Evolutionary conservation across 1,140 invertebrate species (phyloP).

Genomic region (Bombus waltoni): DNA sequence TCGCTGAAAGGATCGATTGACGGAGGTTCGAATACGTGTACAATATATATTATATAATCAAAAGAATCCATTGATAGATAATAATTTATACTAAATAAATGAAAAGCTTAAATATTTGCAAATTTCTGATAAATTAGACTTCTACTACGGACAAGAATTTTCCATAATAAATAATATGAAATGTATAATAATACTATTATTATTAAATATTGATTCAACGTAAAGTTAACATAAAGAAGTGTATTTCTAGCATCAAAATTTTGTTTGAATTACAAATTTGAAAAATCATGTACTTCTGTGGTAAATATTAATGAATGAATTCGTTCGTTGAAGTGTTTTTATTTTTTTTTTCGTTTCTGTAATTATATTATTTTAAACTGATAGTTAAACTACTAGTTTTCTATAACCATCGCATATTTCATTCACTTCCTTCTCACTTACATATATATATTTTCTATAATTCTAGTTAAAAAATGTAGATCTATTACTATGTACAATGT

Average conservation of each 20-base stretch:
- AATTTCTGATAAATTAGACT: background rate
- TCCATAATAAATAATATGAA: background rate
- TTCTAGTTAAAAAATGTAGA: background rate
- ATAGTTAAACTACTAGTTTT: too few relatives aligned
- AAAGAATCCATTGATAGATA: background rate
- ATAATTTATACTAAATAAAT: background rate
- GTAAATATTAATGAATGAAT: background rate
- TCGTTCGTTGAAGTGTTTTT: constrained; percentile 7
- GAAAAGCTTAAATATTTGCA: background rate
- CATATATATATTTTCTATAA: background rate
- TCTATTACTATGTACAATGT: constrained; percentile 6
- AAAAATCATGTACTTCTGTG: background rate
- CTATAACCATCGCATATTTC: background rate
- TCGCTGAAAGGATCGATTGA: background rate
- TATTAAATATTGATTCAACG: background rate
- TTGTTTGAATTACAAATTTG: background rate
- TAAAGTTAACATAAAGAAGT: background rate
- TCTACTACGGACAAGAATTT: background rate
- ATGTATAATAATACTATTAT: background rate
- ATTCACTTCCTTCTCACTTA: background rate
- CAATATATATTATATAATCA: background rate
- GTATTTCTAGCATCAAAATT: background rate
- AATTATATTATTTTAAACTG: background rate
- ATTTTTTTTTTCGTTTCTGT: background rate
- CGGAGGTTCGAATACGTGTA: background rate